Evolutionary conservation across 2,888 invertebrate genomes (phyloP), one percentile per base, ranked within the genome.

Genomic region (Melanostoma mellinum): DNA sequence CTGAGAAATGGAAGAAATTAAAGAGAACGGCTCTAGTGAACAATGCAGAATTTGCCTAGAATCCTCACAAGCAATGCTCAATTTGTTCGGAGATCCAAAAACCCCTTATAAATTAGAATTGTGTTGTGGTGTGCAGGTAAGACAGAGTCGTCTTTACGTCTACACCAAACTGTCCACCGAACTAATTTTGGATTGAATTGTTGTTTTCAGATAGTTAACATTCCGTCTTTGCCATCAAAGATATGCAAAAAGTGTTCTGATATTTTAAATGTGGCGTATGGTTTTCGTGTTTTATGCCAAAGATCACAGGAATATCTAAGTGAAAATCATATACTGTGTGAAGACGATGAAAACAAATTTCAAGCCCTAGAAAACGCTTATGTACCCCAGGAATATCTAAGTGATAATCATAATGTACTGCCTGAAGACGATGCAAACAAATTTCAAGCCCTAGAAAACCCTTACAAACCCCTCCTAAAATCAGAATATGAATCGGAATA

Each of bases 231-330:
- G 74, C 89, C 90, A 0, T 73, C 87, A 0, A 88, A 87, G 6
- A 88, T 88, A 33, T 90, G 90, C 69, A 79, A 85, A 9, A 87
- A 87, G 6, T 90, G 90, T 67, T 88, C 82, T 5, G 88, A 89
- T 42, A 88, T 89, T 52, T 86, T 89, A 0, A 82, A 87, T 8
- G 88, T 90, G 85, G 90, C 90, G 86, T 88, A 85, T 38, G 89
- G 87, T 30, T 90, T 90, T 60, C 90, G 90, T 0, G 87, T 89
- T 77, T 86, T 90, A 86, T 90, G 90, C 46, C 87, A 89, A 9
- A 88, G 90, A 6, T 87, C 91, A 0, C 90, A 90, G 53, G 87
- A 89, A 2, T 90, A 89, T 65, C 84, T 90, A 3, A 71, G 33
- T 35, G 74, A 65, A 3, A 58, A 65, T 1, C 74, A 55, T 10